Evolutionary conservation across 2,888 invertebrate species (phyloP), one percentile per base, ranked within the genome.

Genomic region (Eristalis tenax): DNA sequence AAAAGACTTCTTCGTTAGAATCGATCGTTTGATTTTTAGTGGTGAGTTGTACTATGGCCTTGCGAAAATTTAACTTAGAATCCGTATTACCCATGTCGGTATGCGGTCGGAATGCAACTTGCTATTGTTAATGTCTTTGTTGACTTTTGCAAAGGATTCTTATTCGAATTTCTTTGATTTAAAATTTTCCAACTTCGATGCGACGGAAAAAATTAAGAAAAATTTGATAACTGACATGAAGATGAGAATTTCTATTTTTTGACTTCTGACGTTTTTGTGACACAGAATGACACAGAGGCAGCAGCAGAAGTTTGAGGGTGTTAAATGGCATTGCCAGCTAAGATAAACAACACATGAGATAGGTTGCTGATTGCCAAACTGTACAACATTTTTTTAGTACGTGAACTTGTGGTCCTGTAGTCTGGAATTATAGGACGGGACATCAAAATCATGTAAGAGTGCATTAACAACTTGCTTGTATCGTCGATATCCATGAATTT

Each of bases 21-120:
- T 99, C 98, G 89, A 99, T 97, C 94, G 98, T 99, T 96, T 99
- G 98, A 83, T 97, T 97, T 94, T 99, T 99, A 0, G 99, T 97
- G 75, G 99, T 99, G 75, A 99, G 94, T 93, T 99, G 99, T 69
- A 99, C 97, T 69, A 99, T 98, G 89, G 99, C 99, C 94, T 99
- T 99, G 88, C 99, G 96, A 94, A 99, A 99, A 94, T 98, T 99
- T 89, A 99, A 94, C 94, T 99, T 99, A 84, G 99, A 99, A 93
- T 99, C 99, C 84, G 98, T 96, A 94, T 99, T 99, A 90, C 99
- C 99, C 99, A 99, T 99, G 15, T 68, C 50, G 32, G 10, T 38
- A 23, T 11, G 68, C 40, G 63, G 35, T 13, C n/a, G 10, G 32
- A 32, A 18, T 75, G n/a, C 22, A 32, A 59, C 61, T 40, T 63